Percentiles rank a stretch among this genome's conserved stretches.
Conservation (phyloP, 2,888 invertebrate genomes). For the Timema cristinae region DNA sequence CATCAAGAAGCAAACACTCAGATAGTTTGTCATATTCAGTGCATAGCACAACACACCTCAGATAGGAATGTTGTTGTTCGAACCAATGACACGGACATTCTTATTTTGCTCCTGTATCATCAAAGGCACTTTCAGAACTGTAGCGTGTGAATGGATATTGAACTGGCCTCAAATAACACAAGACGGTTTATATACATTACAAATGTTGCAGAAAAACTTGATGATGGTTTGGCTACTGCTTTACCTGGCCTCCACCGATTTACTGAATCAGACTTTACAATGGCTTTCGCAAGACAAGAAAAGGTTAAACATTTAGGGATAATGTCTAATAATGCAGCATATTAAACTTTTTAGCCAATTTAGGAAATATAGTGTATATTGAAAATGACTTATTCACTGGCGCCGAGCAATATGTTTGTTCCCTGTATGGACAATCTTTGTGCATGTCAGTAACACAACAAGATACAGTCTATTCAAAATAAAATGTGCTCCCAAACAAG, state of each 20-base stretch:
- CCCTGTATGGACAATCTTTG: too few species aligned
- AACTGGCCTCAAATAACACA: background rate
- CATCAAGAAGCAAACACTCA: too few species aligned
- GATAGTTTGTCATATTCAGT: background rate
- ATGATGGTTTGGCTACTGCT: background rate
- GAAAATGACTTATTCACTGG: background rate
- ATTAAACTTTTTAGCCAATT: background rate
- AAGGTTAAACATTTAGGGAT: background rate
- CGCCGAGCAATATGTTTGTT: background rate
- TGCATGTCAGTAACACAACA: too few species aligned
- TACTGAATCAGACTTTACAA: slow-evolving; percentile 2
- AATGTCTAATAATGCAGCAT: background rate
- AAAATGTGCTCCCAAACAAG: too few species aligned
- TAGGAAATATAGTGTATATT: background rate
- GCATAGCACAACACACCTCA: background rate
- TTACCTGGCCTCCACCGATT: too few species aligned
- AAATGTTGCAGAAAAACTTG: background rate
- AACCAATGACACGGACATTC: background rate
- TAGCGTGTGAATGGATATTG: background rate
- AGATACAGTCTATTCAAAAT: too few species aligned
- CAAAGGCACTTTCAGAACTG: background rate
- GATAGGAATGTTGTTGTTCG: too few species aligned
- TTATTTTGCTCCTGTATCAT: background rate
- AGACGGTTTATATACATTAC: background rate
- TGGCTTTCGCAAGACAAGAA: background rate